phyloP scores from a whole-genome alignment of 2,888 invertebrate genomes.

The Cactoblastis cactorum region DNA sequence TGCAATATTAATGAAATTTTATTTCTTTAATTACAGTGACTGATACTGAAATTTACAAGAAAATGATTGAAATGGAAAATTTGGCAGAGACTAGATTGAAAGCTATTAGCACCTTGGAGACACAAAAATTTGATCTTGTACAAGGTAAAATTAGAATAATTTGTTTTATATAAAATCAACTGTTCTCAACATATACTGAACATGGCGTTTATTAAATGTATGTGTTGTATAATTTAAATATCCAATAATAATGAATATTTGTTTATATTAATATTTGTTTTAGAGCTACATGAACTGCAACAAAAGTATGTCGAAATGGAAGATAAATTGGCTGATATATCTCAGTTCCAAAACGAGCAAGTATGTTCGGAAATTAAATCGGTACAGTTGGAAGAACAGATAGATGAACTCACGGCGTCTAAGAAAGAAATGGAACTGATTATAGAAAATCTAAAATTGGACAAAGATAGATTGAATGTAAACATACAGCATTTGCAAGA shows the following conservation, averaged over 20 bases:
- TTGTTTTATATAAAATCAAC: too few relatives aligned
- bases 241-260: too few relatives aligned
- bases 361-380: conserved; percentile 89
- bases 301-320: conserved; percentile 82
- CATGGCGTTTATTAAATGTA: too few relatives aligned
- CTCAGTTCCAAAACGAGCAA: conserved; percentile 82
- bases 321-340: conserved; percentile 79
- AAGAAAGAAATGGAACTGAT: conserved; percentile 71
- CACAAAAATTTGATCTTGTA: conserved; percentile 83
- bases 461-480: conserved; percentile 75
- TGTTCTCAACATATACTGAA: too few relatives aligned
- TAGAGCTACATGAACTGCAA: conserved; percentile 78
- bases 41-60: conserved; percentile 72
- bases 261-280: conserved; percentile 30
- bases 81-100: conserved; percentile 77
- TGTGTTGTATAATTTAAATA: too few relatives aligned
- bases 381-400: conserved; percentile 88
- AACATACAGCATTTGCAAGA: conserved; percentile 77
- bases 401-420: conserved; percentile 77
- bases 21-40: conserved; percentile 53
- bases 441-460: conserved; percentile 67
- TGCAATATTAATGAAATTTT: not conserved
- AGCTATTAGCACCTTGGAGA: conserved; percentile 80
- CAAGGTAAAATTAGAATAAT: conserved; percentile 65
- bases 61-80: conserved; percentile 67